A percentile compares a stretch with the other conserved stretches of the same genome.
Evolutionary conservation across 1,140 invertebrate species (phyloP).

Genomic region (Lepidurus arcticus): DNA sequence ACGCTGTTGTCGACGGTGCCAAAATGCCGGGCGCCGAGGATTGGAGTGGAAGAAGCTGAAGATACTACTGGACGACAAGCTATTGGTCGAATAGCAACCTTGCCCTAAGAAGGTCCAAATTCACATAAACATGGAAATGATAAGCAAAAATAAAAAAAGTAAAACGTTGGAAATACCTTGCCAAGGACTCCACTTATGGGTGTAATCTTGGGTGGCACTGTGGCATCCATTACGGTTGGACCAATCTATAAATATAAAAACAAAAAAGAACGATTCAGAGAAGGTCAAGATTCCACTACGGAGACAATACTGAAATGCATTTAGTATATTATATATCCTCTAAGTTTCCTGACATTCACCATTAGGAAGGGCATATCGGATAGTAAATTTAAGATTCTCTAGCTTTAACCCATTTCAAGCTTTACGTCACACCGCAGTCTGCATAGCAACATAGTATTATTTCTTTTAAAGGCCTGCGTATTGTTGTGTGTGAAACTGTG

Average conservation of each 20-base stretch:
- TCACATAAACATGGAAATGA: neutral
- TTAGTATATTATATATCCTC: too few species aligned
- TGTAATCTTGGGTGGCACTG: conserved; percentile 29
- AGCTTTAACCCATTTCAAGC: neutral
- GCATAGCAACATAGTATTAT: neutral
- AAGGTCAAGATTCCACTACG: too few species aligned
- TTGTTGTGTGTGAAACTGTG: too few species aligned
- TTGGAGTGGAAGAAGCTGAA: conserved; percentile 30
- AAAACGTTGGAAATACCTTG: conserved; percentile 21
- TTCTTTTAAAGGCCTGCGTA: too few species aligned
- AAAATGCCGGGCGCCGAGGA: conserved; percentile 29
- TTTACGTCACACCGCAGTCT: neutral
- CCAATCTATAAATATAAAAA: neutral
- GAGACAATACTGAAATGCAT: too few species aligned
- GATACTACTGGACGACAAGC: conserved; percentile 30
- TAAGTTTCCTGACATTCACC: too few species aligned
- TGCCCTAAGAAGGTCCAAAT: conserved; percentile 1
- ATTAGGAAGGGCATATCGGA: too few species aligned
- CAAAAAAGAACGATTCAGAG: neutral
- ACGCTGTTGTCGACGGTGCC: conserved; percentile 23
- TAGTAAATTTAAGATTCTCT: neutral
- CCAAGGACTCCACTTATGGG: conserved; percentile 32
- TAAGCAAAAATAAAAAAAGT: neutral
- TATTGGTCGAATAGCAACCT: conserved; percentile 32
- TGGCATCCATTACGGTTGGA: conserved; percentile 16